Evolutionary conservation across 1,140 invertebrate genomes (phyloP).

Genomic region (Lucilia sericata): DNA sequence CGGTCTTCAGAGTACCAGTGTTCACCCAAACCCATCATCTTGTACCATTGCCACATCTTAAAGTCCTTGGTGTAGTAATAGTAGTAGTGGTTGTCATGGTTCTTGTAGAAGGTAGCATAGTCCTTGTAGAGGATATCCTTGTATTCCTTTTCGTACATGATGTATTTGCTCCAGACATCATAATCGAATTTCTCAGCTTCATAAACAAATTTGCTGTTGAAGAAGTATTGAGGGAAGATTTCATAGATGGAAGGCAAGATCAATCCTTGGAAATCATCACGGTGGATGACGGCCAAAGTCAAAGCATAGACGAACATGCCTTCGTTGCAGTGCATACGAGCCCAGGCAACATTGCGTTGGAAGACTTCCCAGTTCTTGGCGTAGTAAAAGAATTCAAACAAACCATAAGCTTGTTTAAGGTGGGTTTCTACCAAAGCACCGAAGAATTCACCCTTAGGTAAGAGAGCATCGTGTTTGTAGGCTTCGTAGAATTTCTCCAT

Average conservation of each 20-base stretch:
- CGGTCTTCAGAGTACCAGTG: conserved; percentile 46
- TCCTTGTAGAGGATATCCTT: conserved; percentile 44
- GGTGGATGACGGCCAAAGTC: conserved; percentile 70
- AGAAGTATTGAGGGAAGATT: conserved; percentile 72
- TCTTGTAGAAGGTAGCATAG: conserved; percentile 26
- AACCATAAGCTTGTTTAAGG: conserved; percentile 67
- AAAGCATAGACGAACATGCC: conserved; percentile 71
- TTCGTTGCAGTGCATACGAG: conserved; percentile 71
- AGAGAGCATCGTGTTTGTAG: conserved; percentile 55
- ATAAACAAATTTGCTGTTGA: conserved; percentile 52
- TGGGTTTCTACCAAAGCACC: conserved; percentile 68
- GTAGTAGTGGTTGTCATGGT: conserved; percentile 41
- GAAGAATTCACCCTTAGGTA: conserved; percentile 70
- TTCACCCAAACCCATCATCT: conserved; percentile 62
- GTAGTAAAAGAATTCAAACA: conserved; percentile 71
- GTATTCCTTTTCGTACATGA: conserved; percentile 47
- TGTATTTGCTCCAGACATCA: conserved; percentile 48
- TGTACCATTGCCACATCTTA: conserved; percentile 66
- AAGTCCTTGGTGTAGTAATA: conserved; percentile 64
- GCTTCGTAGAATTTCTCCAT: conserved; percentile 50
- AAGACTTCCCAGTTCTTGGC: conserved; percentile 74
- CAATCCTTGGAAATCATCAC: conserved; percentile 70
- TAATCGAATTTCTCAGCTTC: conserved; percentile 50
- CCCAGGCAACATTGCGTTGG: conserved; percentile 72
- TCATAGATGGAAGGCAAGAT: conserved; percentile 73